phyloP scores from a whole-genome alignment of 2,797 vertebrate genomes.

The Rhinophrynus dorsalis region DNA sequence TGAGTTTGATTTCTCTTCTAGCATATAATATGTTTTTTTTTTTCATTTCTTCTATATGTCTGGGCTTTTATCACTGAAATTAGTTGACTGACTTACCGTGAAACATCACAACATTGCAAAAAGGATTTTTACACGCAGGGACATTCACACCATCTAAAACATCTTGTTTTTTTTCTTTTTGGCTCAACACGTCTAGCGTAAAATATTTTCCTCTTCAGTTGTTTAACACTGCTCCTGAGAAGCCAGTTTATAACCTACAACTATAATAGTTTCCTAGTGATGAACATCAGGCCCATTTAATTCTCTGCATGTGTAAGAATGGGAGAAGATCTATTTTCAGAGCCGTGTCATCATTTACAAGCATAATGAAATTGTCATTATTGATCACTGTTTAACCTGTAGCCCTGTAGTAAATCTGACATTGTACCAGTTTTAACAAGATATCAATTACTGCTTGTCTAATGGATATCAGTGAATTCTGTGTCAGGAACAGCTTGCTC shows the following conservation, averaged over 20 bases:
- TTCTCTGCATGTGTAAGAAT: constrained; percentile 47
- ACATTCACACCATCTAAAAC: constrained; percentile 70
- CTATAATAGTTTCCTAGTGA: neutral
- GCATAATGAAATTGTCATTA: constrained; percentile 59
- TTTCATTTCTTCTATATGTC: constrained; percentile 52
- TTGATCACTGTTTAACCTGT: constrained; percentile 47
- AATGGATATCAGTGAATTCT: neutral
- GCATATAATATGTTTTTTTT: no score
- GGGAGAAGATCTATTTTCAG: constrained; percentile 16
- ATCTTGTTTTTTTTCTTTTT: constrained; percentile 56
- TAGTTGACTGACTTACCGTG: constrained; percentile 79
- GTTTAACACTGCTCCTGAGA: constrained; percentile 22
- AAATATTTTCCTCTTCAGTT: constrained; percentile 57
- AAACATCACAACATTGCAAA: constrained; percentile 81
- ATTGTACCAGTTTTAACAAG: constrained; percentile 20
- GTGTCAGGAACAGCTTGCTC: neutral
- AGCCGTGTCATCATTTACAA: constrained; percentile 49
- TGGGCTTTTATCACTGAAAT: constrained; percentile 88
- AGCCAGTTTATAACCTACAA: neutral
- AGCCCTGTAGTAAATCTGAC: constrained; percentile 20
- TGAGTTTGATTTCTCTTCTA: no score
- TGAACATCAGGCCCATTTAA: constrained; percentile 72
- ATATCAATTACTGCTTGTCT: constrained; percentile 10
- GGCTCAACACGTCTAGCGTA: constrained; percentile 61
- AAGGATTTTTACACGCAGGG: constrained; percentile 75